A percentile compares a stretch with the other conserved stretches of the same genome.
Evolutionary conservation across 2,113 vertebrate genomes (phyloP).

Genomic region (Gila orcuttii): DNA sequence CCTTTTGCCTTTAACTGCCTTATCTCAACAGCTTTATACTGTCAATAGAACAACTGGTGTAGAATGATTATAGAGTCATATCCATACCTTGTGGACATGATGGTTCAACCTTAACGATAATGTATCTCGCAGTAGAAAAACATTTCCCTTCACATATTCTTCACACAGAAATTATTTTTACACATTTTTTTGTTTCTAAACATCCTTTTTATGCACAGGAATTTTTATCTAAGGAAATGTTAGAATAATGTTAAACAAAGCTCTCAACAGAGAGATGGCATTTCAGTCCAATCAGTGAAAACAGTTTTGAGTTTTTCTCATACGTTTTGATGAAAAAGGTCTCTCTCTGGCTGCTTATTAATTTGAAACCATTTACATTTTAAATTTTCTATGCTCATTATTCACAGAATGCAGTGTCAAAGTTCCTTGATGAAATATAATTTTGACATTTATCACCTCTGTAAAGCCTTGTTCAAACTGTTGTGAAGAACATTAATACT

Average conservation of each 20-base stretch:
- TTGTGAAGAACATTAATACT: neutral
- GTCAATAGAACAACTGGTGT: neutral
- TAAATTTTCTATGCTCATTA: neutral
- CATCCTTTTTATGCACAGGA: no score
- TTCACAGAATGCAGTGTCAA: conserved; percentile 1
- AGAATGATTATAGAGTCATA: neutral
- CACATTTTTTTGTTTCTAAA: no score
- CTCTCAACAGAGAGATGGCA: neutral
- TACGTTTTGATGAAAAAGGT: neutral
- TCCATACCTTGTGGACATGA: neutral
- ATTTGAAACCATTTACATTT: neutral
- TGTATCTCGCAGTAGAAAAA: no score
- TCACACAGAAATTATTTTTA: no score
- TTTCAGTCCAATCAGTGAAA: neutral
- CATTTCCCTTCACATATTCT: no score
- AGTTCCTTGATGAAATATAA: conserved; percentile 5
- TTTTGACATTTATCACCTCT: conserved; percentile 10
- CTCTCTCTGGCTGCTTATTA: conserved; percentile 7
- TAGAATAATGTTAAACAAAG: neutral
- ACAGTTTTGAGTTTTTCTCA: neutral
- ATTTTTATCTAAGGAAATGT: no score
- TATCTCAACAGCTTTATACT: neutral
- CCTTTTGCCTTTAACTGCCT: neutral
- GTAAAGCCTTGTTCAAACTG: conserved; percentile 1
- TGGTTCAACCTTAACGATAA: no score